A percentile compares a stretch with the other conserved stretches of the same genome.
Conservation (phyloP, 2,113 vertebrate species). For the Salvelinus namaycush region DNA sequence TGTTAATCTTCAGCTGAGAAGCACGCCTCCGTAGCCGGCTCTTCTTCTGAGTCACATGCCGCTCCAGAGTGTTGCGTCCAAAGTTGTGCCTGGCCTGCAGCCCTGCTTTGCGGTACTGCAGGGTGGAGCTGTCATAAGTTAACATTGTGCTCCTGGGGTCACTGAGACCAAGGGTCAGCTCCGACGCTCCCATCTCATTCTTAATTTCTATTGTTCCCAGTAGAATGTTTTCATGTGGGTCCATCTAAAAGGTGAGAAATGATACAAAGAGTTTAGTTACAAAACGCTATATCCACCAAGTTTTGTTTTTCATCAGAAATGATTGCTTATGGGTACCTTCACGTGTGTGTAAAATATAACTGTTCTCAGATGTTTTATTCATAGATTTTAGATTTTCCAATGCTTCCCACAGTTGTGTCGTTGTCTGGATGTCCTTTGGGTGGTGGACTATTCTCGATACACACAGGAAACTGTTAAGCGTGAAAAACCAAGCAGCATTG, state of each 20-base stretch:
- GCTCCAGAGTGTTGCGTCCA: conserved; percentile 88
- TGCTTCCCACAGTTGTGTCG: no score
- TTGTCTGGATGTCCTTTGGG: no score
- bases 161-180: conserved; percentile 89
- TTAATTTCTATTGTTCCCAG: conserved; percentile 97
- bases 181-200: conserved; percentile 93
- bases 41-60: conserved; percentile 94
- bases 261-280: neutral
- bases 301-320: no score
- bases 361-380: no score
- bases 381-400: no score
- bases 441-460: no score
- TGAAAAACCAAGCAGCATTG: no score
- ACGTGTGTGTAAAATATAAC: no score
- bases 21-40: conserved; percentile 90
- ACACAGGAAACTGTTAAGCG: no score
- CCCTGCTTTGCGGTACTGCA: conserved; percentile 94
- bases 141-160: conserved; percentile 94
- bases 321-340: no score
- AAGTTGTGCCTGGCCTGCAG: conserved; percentile 87
- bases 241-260: conserved; percentile 81
- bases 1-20: conserved; percentile 95
- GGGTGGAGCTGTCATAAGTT: conserved; percentile 89
- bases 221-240: conserved; percentile 95
- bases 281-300: no score